Evolutionary conservation across 2,888 invertebrate genomes (phyloP).

Genomic region (Syrista parreyssii): DNA sequence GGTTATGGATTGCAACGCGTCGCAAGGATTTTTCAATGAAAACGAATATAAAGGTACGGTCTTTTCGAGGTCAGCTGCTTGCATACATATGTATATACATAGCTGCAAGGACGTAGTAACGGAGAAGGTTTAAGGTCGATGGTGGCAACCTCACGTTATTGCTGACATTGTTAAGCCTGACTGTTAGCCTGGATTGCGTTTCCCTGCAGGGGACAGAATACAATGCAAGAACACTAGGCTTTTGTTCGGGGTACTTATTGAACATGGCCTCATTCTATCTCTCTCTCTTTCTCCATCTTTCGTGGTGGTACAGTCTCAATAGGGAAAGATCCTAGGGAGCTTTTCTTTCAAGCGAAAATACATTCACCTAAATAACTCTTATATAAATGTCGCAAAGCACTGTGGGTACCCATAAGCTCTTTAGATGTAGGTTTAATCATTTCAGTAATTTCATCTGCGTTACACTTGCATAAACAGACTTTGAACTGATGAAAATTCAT

Average conservation of each 20-base stretch:
- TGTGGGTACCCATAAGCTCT: not conserved
- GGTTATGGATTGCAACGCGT: not conserved
- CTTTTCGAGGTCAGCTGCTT: not conserved
- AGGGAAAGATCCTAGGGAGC: not conserved
- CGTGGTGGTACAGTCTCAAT: not conserved
- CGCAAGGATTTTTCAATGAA: not conserved
- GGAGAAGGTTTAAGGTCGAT: not conserved
- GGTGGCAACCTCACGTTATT: not conserved
- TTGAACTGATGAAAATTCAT: not conserved
- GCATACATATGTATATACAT: not conserved
- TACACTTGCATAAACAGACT: not conserved
- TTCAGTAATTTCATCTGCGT: not conserved
- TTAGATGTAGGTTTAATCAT: not conserved
- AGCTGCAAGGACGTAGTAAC: not conserved
- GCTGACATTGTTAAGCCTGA: slow-evolving; percentile 1
- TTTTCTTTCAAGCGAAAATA: not conserved
- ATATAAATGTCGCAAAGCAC: not conserved
- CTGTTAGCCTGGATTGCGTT: slow-evolving; percentile 1
- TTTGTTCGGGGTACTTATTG: not conserved
- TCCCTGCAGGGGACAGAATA: not conserved
- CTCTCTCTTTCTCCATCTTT: not conserved
- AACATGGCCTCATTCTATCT: not conserved
- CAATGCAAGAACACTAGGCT: slow-evolving; percentile 5
- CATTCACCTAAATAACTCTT: not conserved
- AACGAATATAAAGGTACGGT: not conserved